These are phyloP conservation scores for Pollachius pollachius DNA, from an alignment of 2,113 vertebrate genomes.

Conservation along the genomic window DNA sequence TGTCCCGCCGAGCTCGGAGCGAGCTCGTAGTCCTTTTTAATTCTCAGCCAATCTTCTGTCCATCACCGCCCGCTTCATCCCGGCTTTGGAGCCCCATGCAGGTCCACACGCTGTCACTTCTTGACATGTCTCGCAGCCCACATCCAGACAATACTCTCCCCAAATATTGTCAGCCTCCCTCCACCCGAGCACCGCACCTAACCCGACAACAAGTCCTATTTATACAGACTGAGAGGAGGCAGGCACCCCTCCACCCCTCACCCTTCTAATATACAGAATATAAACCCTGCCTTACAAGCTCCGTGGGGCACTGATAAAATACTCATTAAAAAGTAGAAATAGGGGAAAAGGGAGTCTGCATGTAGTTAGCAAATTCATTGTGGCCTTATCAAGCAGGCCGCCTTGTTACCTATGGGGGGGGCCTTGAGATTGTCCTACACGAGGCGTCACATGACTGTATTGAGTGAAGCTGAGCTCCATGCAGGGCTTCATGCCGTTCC, in stretches of 20 bases:
- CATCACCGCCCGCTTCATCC: conserved; percentile 66
- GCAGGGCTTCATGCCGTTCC: too few relatives aligned
- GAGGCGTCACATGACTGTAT: too few relatives aligned
- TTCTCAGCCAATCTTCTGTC: conserved; percentile 76
- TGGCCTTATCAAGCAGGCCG: too few relatives aligned
- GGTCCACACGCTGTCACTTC: conserved; percentile 70
- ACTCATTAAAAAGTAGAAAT: background rate
- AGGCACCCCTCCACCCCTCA: conserved; percentile 6
- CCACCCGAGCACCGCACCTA: conserved; percentile 3
- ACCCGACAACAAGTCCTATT: background rate
- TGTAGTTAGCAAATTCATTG: too few relatives aligned
- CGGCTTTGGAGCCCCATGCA: conserved; percentile 66
- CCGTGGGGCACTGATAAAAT: background rate
- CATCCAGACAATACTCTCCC: conserved; percentile 54
- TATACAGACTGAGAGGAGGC: too few relatives aligned
- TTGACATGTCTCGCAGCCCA: conserved; percentile 64
- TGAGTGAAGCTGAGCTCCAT: too few relatives aligned
- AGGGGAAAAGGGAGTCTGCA: too few relatives aligned
- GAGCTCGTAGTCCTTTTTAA: conserved; percentile 67
- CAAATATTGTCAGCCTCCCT: conserved; percentile 60
- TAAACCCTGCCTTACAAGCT: too few relatives aligned
- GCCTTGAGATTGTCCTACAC: too few relatives aligned
- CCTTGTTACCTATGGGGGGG: too few relatives aligned
- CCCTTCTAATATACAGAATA: background rate
- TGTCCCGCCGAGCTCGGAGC: conserved; percentile 58